Evolutionary conservation across 2,113 vertebrate species (phyloP).

Genomic region (Fukomys damarensis): DNA sequence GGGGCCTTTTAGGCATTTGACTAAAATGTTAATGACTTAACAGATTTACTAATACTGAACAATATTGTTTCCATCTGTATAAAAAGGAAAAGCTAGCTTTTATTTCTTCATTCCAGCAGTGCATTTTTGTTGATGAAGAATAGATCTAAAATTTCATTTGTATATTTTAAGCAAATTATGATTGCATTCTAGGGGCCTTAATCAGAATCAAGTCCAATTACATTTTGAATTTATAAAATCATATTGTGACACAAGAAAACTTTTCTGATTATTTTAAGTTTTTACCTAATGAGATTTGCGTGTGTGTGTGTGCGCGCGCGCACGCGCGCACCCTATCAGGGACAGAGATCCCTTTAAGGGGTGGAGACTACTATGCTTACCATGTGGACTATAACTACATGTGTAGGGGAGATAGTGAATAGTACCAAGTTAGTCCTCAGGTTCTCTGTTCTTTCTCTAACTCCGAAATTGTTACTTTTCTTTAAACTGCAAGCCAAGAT

Average conservation of each 20-base stretch:
- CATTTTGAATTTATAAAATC: slow-evolving; percentile 42
- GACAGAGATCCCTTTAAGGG: not conserved
- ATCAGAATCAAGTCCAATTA: slow-evolving; percentile 17
- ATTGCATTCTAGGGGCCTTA: not conserved
- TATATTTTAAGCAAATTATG: slow-evolving; percentile 60
- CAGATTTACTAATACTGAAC: not conserved
- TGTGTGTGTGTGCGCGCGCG: not conserved
- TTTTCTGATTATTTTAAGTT: not conserved
- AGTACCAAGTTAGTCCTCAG: not conserved
- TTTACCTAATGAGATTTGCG: slow-evolving; percentile 5
- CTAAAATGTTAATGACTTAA: not conserved
- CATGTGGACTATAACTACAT: not conserved
- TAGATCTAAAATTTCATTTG: slow-evolving; percentile 48
- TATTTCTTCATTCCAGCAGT: not conserved
- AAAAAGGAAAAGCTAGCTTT: slow-evolving; percentile 39
- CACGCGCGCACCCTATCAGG: not conserved
- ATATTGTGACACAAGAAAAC: not conserved
- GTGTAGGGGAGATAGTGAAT: not conserved
- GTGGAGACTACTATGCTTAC: not conserved
- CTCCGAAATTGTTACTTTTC: not conserved
- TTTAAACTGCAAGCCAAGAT: not conserved
- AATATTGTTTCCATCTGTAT: not conserved
- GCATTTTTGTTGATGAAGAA: slow-evolving; percentile 39
- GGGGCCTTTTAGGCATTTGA: not conserved
- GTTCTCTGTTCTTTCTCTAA: not conserved